A percentile compares a stretch with the other conserved stretches of the same genome.
Conservation (phyloP, 1,140 invertebrate species). For the Drosophila grimshawi region DNA sequence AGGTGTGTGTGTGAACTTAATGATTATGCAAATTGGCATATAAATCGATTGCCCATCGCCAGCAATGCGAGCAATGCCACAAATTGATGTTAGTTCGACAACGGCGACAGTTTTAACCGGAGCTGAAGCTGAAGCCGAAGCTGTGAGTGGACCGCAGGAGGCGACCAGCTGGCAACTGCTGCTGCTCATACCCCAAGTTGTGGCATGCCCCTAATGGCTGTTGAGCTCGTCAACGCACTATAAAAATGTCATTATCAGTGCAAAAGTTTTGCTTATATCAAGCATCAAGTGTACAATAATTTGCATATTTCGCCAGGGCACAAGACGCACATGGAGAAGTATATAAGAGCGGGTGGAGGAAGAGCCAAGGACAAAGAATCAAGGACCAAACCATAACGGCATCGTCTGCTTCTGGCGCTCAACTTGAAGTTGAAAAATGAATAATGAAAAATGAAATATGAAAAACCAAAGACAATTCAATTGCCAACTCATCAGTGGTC, state of each 20-base stretch:
- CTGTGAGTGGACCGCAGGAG: neutral
- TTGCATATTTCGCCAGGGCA: slow-evolving; percentile 72
- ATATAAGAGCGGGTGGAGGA: slow-evolving; percentile 2
- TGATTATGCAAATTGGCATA: slow-evolving; percentile 81
- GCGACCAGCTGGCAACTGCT: slow-evolving; percentile 1
- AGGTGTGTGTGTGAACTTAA: slow-evolving; percentile 60
- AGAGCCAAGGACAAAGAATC: neutral
- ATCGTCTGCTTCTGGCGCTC: slow-evolving; percentile 63
- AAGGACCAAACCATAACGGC: slow-evolving; percentile 27
- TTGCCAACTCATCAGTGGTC: slow-evolving; percentile 55
- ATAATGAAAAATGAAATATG: slow-evolving; percentile 8
- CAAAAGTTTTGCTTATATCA: slow-evolving; percentile 73
- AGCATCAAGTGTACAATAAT: slow-evolving; percentile 63
- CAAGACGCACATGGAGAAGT: slow-evolving; percentile 16
- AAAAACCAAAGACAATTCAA: slow-evolving; percentile 62
- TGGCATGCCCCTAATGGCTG: slow-evolving; percentile 47
- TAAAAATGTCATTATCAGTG: slow-evolving; percentile 83
- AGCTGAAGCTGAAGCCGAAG: neutral
- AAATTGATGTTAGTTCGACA: slow-evolving; percentile 63
- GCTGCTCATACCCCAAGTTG: slow-evolving; percentile 27
- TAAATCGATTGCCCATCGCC: slow-evolving; percentile 76
- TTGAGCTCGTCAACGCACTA: slow-evolving; percentile 78
- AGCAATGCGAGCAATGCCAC: slow-evolving; percentile 53
- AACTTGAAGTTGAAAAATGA: slow-evolving; percentile 77
- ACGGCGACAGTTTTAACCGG: slow-evolving; percentile 44